Evolutionary conservation across 2,113 vertebrate species (phyloP).

Genomic region (Grallaria varia): DNA sequence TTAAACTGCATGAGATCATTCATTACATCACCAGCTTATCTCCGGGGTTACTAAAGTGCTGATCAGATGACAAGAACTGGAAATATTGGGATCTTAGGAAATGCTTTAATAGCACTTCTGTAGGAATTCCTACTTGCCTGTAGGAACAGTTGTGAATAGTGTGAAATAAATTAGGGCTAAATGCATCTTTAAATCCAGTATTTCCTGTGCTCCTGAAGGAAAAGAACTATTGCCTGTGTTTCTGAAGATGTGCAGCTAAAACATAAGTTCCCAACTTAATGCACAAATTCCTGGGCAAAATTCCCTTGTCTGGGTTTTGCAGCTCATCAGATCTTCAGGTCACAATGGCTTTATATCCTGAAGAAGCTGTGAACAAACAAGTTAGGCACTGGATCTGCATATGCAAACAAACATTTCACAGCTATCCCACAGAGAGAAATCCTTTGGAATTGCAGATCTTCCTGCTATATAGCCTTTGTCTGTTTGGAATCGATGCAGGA

Average conservation of each 20-base stretch:
- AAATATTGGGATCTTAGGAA: conserved; percentile 3
- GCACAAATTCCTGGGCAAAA: not conserved
- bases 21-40: conserved; percentile 33
- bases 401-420: conserved; percentile 12
- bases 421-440: not conserved
- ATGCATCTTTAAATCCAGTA: not conserved
- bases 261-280: not conserved
- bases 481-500: not conserved
- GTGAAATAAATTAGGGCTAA: not conserved
- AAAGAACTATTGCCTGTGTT: not conserved
- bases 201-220: not conserved
- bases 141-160: not conserved
- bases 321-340: not conserved
- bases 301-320: not conserved
- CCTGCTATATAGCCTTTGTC: not conserved
- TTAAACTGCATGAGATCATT: conserved; percentile 1
- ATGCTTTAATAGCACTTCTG: not conserved
- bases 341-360: not conserved
- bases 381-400: not conserved
- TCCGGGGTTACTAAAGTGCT: not conserved
- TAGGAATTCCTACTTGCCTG: not conserved
- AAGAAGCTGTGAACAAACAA: conserved; percentile 44
- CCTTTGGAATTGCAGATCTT: not conserved
- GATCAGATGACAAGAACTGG: not conserved
- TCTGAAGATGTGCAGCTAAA: not conserved